phyloP scores from a whole-genome alignment of 1,140 invertebrate species.

The Leptonema lineaticorne region DNA sequence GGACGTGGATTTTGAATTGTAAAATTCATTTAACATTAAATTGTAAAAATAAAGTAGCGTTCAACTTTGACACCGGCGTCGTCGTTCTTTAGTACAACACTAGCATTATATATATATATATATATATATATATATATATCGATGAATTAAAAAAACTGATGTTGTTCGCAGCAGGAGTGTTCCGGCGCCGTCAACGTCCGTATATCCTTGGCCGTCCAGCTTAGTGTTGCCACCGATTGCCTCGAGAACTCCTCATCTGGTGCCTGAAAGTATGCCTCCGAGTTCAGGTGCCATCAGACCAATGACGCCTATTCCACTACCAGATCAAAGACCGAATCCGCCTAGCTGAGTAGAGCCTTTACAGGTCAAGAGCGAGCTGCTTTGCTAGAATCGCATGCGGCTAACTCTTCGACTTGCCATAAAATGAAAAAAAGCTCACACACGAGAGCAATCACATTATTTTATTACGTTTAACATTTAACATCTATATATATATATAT shows the following conservation, averaged over 20 bases:
- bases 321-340: constrained; percentile 48
- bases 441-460: too few relatives aligned
- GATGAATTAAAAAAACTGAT: too few relatives aligned
- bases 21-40: too few relatives aligned
- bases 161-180: constrained; percentile 51
- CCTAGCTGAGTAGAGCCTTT: constrained; percentile 55
- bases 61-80: too few relatives aligned
- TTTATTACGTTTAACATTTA: too few relatives aligned
- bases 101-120: background rate
- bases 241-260: constrained; percentile 69
- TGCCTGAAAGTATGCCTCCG: constrained; percentile 64
- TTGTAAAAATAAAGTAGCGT: too few relatives aligned
- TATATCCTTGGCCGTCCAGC: constrained; percentile 72
- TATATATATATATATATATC: background rate
- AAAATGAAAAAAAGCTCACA: too few relatives aligned
- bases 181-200: constrained; percentile 53
- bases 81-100: too few relatives aligned
- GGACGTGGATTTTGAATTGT: too few relatives aligned
- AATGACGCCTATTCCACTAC: constrained; percentile 51
- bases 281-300: background rate
- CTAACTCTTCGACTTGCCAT: constrained; percentile 15
- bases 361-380: constrained; percentile 57
- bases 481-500: too few relatives aligned
- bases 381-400: constrained; percentile 46
- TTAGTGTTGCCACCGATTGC: constrained; percentile 70